These are phyloP conservation scores for Drosophila algonquin DNA, from an alignment of 2,888 invertebrate genomes.

Conservation along the genomic window DNA sequence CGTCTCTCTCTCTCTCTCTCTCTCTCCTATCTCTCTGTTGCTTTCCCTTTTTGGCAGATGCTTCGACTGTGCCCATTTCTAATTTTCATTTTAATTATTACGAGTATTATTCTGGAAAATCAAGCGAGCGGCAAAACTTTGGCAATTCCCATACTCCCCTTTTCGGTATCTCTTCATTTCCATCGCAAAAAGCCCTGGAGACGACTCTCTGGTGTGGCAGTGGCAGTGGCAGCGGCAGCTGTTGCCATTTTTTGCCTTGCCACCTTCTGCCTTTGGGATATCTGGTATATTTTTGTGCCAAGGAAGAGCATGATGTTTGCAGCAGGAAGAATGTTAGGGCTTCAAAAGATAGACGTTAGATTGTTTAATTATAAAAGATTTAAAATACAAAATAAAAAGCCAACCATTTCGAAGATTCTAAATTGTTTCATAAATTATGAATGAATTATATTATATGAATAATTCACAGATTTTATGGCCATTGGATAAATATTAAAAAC, in stretches of 20 bases:
- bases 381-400: too few relatives aligned
- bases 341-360: too few relatives aligned
- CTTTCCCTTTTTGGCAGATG: slow-evolving; percentile 61
- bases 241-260: slow-evolving; percentile 59
- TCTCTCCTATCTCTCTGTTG: slow-evolving; percentile 46
- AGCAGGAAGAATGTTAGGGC: too few relatives aligned
- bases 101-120: slow-evolving; percentile 70
- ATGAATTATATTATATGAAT: too few relatives aligned
- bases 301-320: background rate
- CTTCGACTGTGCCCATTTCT: slow-evolving; percentile 61
- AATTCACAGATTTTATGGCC: too few relatives aligned
- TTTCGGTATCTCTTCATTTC: background rate
- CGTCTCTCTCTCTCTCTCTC: slow-evolving; percentile 7
- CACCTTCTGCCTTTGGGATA: slow-evolving; percentile 19
- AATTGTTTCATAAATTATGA: too few relatives aligned
- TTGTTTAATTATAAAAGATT: too few relatives aligned
- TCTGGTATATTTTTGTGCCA: background rate
- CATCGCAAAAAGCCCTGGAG: slow-evolving; percentile 6
- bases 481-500: too few relatives aligned
- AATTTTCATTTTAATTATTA: slow-evolving; percentile 79
- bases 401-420: too few relatives aligned
- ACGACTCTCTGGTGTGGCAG: slow-evolving; percentile 28
- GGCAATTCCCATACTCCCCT: slow-evolving; percentile 25
- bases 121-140: slow-evolving; percentile 72
- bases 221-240: slow-evolving; percentile 47